These are phyloP conservation scores for Aleadryas rufinucha DNA, from an alignment of 2,113 vertebrate species.

Conservation along the genomic window DNA sequence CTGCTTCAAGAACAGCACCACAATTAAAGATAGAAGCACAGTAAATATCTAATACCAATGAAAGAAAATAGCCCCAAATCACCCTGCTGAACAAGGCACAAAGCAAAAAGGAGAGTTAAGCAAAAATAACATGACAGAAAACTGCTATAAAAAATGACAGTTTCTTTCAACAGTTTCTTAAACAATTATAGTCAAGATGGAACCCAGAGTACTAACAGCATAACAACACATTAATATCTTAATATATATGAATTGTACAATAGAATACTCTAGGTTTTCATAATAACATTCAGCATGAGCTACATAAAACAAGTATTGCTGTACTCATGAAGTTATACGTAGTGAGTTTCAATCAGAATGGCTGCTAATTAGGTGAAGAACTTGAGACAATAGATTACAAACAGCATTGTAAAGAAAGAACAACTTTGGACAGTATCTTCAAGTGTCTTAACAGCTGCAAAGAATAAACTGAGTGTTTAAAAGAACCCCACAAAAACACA, in stretches of 20 bases:
- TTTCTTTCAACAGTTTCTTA: background rate
- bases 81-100: background rate
- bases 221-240: background rate
- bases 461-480: background rate
- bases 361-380: background rate
- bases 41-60: background rate
- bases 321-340: background rate
- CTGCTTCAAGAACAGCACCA: background rate
- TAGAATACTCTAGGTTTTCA: background rate
- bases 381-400: background rate
- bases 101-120: background rate
- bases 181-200: background rate
- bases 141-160: background rate
- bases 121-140: background rate
- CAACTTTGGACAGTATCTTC: background rate
- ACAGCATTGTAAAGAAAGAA: background rate
- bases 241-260: background rate
- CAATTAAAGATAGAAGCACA: background rate
- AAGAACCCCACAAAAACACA: background rate
- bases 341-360: background rate
- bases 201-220: background rate
- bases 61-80: background rate
- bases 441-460: background rate
- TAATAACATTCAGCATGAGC: background rate
- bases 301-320: background rate